phyloP scores from a whole-genome alignment of 92 coral and sea anemone genomes.

The Paragorgia papillata region DNA sequence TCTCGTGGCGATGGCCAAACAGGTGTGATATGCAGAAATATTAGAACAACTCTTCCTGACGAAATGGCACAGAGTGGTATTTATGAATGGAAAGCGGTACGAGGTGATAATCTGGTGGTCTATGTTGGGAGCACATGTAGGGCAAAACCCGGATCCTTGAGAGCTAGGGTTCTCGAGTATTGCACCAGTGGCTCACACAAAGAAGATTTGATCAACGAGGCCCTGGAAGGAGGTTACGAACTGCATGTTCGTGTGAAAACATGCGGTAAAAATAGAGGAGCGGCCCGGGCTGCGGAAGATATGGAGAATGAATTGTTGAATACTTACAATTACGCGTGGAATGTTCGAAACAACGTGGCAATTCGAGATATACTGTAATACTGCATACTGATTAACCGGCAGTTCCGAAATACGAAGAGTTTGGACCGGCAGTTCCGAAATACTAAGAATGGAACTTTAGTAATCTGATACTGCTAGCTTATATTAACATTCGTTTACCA shows the following conservation, averaged over 20 bases:
- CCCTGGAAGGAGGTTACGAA: slow-evolving; percentile 54
- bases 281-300: slow-evolving; percentile 33
- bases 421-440: no score
- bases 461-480: no score
- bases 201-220: slow-evolving; percentile 29
- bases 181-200: slow-evolving; percentile 55
- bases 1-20: neutral
- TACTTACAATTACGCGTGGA: slow-evolving; percentile 64
- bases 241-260: slow-evolving; percentile 63
- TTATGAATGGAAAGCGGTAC: slow-evolving; percentile 62
- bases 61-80: slow-evolving; percentile 50
- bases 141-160: slow-evolving; percentile 45
- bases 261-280: neutral
- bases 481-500: no score
- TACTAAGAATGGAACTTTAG: no score
- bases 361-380: neutral
- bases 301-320: slow-evolving; percentile 22
- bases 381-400: no score
- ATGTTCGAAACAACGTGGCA: slow-evolving; percentile 27
- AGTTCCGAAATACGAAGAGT: no score
- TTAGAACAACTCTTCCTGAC: neutral
- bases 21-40: slow-evolving; percentile 33
- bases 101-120: slow-evolving; percentile 38
- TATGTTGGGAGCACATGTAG: slow-evolving; percentile 73
- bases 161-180: slow-evolving; percentile 51